phyloP scores from a whole-genome alignment of 2,888 invertebrate species.

The Flexamia atlantica region DNA sequence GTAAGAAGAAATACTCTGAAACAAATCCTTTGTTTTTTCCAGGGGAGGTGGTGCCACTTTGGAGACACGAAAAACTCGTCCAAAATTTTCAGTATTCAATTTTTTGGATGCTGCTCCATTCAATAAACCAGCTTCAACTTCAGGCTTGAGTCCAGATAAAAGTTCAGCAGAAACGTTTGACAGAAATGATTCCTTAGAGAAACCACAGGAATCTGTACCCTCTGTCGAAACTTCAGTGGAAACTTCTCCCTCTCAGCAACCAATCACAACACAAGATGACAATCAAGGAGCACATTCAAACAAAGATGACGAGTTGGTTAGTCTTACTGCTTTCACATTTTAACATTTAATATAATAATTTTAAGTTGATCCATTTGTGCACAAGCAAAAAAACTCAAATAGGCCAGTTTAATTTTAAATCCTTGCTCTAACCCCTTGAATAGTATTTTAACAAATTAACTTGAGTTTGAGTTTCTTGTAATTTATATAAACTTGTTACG shows the following conservation, averaged over 20 bases:
- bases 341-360: too few species aligned
- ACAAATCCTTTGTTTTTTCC: too few species aligned
- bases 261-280: neutral
- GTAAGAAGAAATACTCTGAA: too few species aligned
- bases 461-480: too few species aligned
- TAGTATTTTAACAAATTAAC: too few species aligned
- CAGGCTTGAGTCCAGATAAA: neutral
- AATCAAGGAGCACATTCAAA: neutral
- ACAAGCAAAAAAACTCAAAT: too few species aligned
- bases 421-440: too few species aligned
- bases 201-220: neutral
- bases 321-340: too few species aligned
- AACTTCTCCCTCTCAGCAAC: neutral
- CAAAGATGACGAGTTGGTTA: constrained; percentile 28
- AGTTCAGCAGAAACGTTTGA: constrained; percentile 35
- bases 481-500: too few species aligned
- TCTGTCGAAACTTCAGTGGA: neutral
- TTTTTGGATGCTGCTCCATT: constrained; percentile 79
- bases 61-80: constrained; percentile 76
- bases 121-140: constrained; percentile 56
- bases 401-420: too few species aligned
- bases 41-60: neutral
- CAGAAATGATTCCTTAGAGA: neutral
- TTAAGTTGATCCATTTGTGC: too few species aligned
- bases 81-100: constrained; percentile 87